phyloP scores from a whole-genome alignment of 2,888 invertebrate species.

The Eristalis pertinax region DNA sequence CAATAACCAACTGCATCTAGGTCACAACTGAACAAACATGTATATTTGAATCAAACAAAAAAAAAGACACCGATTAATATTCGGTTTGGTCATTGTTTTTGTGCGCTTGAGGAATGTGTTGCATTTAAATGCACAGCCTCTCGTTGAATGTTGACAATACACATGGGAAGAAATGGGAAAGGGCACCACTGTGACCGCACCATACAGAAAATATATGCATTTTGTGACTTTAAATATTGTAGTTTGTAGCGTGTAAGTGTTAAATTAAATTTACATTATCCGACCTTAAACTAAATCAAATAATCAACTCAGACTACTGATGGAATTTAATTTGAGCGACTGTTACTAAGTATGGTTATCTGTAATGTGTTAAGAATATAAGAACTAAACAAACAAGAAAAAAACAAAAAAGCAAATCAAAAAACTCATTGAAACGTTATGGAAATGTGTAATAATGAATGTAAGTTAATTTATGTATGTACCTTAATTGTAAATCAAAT shows the following conservation, averaged over 20 bases:
- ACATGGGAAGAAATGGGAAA: constrained; percentile 21
- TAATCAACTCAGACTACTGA: constrained; percentile 15
- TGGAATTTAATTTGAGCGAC: constrained; percentile 55
- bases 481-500: constrained; percentile 53
- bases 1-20: background rate
- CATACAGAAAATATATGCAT: background rate
- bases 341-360: constrained; percentile 42
- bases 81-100: background rate
- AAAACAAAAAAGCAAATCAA: background rate
- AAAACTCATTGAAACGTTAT: background rate
- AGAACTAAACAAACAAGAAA: background rate
- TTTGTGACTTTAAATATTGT: constrained; percentile 37
- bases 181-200: background rate
- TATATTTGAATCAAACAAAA: background rate
- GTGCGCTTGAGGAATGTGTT: background rate
- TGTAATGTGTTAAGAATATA: constrained; percentile 19
- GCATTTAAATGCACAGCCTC: constrained; percentile 30
- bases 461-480: constrained; percentile 70
- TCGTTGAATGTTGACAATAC: constrained; percentile 63
- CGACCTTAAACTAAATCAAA: constrained; percentile 23
- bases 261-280: constrained; percentile 40
- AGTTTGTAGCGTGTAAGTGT: constrained; percentile 28
- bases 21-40: constrained; percentile 15
- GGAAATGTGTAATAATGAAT: constrained; percentile 41
- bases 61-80: background rate